Evolutionary conservation across 2,797 vertebrate species (phyloP), one percentile per base, ranked within the genome.

Genomic region (Lacerta bilineata): DNA sequence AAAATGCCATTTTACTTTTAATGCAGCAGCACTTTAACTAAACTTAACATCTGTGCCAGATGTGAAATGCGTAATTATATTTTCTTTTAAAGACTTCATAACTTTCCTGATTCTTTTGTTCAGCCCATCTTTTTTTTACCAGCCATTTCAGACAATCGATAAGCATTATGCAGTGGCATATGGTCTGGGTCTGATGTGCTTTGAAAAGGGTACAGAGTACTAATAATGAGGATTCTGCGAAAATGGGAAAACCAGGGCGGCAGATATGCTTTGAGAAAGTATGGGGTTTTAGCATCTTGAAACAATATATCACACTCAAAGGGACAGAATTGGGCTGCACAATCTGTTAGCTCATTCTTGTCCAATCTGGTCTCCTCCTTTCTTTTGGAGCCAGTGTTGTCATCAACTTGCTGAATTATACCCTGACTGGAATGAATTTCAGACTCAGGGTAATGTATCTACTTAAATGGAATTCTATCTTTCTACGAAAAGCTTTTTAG

Each of bases 271-370:
- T 95, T 96, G 95, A 96, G 96, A 96, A 97, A 97, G 95, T 96
- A 96, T 95, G 96, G 96, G 94, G 85, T 95, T 96, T 97, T 97
- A 97, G 96, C 97, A 97, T 97, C 97, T 97, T 97, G 97, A 97
- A 97, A 96, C 97, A 97, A 97, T 97, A 97, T 97, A 97, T 97
- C 96, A 97, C 96, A 97, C 96, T 97, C 97, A 96, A 96, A 97
- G 95, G 96, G 96, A 97, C 96, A 97, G 96, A 97, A 95, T 92
- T 96, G 96, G 95, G 95, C 97, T 97, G 94, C 96, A 95, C 97
- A 97, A 96, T 97, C 97, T 97, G 97, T 97, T 97, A 96, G 96
- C 96, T 97, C 96, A 97, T 97, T 97, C 97, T 97, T 96, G 96
- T 97, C 97, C 97, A 97, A 97, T 97, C 97, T 97, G 97, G 96